Evolutionary conservation across 2,888 invertebrate species (phyloP).

Genomic region (Phorcus lineatus): DNA sequence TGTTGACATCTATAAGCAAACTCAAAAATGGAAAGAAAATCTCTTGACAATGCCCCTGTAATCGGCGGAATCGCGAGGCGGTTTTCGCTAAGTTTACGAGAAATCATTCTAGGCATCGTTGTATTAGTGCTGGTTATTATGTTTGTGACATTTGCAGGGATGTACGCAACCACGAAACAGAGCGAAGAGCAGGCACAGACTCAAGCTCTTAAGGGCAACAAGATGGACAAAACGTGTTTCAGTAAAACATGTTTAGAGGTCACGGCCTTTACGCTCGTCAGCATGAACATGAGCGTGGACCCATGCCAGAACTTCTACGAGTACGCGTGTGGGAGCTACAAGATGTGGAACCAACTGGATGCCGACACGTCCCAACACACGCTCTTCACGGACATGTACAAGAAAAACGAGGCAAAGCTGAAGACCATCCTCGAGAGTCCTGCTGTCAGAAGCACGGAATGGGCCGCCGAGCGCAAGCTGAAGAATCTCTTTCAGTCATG

Average conservation of each 20-base stretch:
- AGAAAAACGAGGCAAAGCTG: slow-evolving; percentile 57
- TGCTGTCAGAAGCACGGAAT: slow-evolving; percentile 42
- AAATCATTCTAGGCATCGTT: neutral
- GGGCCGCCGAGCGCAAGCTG: slow-evolving; percentile 79
- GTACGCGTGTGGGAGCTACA: slow-evolving; percentile 77
- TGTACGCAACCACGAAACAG: neutral
- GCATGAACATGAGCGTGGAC: slow-evolving; percentile 56
- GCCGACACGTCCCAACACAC: slow-evolving; percentile 45
- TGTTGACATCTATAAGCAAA: too few relatives aligned
- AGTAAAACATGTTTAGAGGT: slow-evolving; percentile 51
- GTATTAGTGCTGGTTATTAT: neutral
- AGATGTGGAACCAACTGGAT: slow-evolving; percentile 61
- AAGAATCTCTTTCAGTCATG: slow-evolving; percentile 81
- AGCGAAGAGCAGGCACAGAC: neutral
- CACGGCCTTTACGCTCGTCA: slow-evolving; percentile 46
- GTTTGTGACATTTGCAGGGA: slow-evolving; percentile 4
- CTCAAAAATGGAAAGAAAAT: neutral
- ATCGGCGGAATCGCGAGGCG: neutral
- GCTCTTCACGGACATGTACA: slow-evolving; percentile 48
- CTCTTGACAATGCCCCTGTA: neutral
- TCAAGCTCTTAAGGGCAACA: neutral
- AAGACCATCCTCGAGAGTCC: slow-evolving; percentile 45
- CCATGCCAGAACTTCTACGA: slow-evolving; percentile 77
- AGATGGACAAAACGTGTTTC: slow-evolving; percentile 40
- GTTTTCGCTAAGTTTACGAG: neutral